Evolutionary conservation across 2,113 vertebrate species (phyloP), one percentile per base, ranked within the genome.

Genomic region (Hyaena hyaena): DNA sequence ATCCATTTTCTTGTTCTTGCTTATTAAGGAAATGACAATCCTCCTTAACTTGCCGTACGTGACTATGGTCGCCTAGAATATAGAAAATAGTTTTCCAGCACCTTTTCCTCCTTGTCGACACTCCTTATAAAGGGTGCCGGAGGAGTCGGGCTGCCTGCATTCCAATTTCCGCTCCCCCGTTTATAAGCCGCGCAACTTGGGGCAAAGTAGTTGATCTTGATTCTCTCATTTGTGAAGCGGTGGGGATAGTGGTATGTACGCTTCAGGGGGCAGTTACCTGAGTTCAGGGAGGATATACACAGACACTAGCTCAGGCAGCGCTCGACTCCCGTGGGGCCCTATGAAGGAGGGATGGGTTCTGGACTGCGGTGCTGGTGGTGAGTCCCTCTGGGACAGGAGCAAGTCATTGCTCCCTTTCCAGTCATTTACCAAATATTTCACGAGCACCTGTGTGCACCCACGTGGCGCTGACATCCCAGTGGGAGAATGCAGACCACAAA

Each of bases 1-100:
- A 88, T 26, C 73, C 53, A 79, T 48, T 43, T 93, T 94, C 89
- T 96, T 90, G 68, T 7, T 90, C 92, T 48, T 96, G 96, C 93
- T 95, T 11, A 17, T 81, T 76, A 88, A 77, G 86, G 96, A 93
- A 97, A 87, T 50, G 79, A 74, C 88, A 88, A 28, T 92, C 53
- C 53, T 50, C 66, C 74, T 63, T 77, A 26, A 48, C 84, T 85
- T 24, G 71, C 92, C 17, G 35, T 23, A 88, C 63, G 76, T 93
- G 94, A 90, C 91, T 33, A 3, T 7, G 2, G 88, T 71, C 77
- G 4, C 95, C 89, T 53, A 73, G 88, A 92, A 81, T 63, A 48
- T 33, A 95, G 87, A 92, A 91, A 95, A 65, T 9, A 4, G 74
- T 39, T 86, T 96, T 69, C 68, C 48, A 39, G 45, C 26, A 21